Conservation (phyloP, 2,888 invertebrate genomes). For the Stenodera caucasica region DNA sequence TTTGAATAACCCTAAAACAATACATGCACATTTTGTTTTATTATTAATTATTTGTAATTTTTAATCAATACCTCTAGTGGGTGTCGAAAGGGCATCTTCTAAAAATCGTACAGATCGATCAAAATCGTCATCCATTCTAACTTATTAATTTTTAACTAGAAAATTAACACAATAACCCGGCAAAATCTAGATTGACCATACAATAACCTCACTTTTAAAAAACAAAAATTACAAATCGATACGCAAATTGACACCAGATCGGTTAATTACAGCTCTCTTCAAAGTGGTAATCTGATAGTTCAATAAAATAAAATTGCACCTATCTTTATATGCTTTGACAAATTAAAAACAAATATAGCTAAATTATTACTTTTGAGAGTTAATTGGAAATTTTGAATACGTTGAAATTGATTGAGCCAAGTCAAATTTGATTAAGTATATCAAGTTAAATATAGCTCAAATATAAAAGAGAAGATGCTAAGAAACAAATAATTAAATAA, state of each 20-base stretch:
- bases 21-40: neutral
- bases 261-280: no score
- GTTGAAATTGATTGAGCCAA: no score
- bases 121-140: conserved; percentile 50
- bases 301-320: no score
- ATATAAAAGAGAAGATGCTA: no score
- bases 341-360: no score
- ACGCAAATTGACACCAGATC: neutral
- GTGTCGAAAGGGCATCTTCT: conserved; percentile 48
- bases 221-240: neutral
- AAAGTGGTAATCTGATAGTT: no score
- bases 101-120: conserved; percentile 50
- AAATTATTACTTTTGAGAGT: no score
- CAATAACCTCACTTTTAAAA: neutral
- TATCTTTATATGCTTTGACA: no score
- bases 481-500: no score
- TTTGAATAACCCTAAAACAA: conserved; percentile 9
- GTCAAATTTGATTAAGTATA: no score
- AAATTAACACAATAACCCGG: neutral
- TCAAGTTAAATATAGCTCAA: no score
- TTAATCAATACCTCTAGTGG: conserved; percentile 40
- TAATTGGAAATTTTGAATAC: no score
- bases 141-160: neutral
- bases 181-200: neutral
- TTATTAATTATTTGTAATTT: conserved; percentile 7